Percentiles rank a stretch among this genome's conserved stretches.
phyloP scores from a whole-genome alignment of 1,140 invertebrate genomes.

The Dolichoris vasculosae region DNA sequence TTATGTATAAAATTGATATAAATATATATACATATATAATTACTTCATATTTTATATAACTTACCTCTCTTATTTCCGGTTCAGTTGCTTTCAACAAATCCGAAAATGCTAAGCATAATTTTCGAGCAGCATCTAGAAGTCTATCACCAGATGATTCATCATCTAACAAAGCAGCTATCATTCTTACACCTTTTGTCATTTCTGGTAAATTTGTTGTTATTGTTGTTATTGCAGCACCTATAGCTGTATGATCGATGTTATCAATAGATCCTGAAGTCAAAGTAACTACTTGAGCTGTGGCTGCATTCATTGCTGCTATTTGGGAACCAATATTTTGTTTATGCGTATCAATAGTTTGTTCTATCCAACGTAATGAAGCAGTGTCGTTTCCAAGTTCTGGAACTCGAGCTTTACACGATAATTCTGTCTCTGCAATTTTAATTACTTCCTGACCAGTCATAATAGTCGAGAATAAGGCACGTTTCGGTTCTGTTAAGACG shows the following conservation, averaged over 20 bases:
- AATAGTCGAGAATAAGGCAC: constrained; percentile 93
- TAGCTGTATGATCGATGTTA: constrained; percentile 94
- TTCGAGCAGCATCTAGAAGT: constrained; percentile 92
- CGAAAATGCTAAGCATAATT: constrained; percentile 94
- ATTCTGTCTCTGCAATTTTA: constrained; percentile 86
- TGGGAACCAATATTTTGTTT: constrained; percentile 97
- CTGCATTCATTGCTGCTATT: constrained; percentile 99
- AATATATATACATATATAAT: neutral
- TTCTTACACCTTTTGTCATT: constrained; percentile 94
- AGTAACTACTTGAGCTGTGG: constrained; percentile 98
- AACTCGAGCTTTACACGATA: constrained; percentile 83
- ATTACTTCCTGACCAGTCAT: constrained; percentile 90
- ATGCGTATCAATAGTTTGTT: constrained; percentile 94
- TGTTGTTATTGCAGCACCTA: constrained; percentile 96
- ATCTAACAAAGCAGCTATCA: constrained; percentile 95
- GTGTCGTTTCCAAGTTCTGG: constrained; percentile 89
- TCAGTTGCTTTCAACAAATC: constrained; percentile 96
- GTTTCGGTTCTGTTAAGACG: constrained; percentile 91
- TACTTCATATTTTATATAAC: too few relatives aligned
- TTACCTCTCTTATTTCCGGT: constrained; percentile 91
- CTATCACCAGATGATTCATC: constrained; percentile 88
- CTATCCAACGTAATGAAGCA: constrained; percentile 93
- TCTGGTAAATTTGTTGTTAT: constrained; percentile 97
- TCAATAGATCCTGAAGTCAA: constrained; percentile 88
- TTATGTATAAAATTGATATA: too few relatives aligned